Evolutionary conservation across 2,797 vertebrate genomes (phyloP), one percentile per base, ranked within the genome.

Genomic region (Chelon auratus): DNA sequence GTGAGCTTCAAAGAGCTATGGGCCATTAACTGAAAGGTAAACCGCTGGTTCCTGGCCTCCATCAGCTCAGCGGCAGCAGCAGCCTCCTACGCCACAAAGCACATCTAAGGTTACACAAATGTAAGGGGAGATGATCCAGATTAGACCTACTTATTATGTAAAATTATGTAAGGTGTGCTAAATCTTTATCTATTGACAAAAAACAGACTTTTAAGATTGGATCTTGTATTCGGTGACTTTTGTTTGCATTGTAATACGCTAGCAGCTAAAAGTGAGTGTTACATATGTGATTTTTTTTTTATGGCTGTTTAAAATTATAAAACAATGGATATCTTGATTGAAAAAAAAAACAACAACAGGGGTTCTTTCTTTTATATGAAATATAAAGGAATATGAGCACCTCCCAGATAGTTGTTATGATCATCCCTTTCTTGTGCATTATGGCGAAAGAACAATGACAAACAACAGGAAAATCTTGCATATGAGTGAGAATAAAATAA

Each of bases 1-100:
- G 68, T 33, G 71, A 84, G 79, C 90, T 92, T 91, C 91, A 92
- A 92, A 92, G 91, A 63, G 81, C 63, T 69, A 73, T 36, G 75
- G 80, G 62, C 82, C 89, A 93, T 93, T 93, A 92, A 85, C 77
- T 85, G 88, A 90, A 91, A 93, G 81, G 83, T 84, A 89, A 91
- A 89, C 87, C 87, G 9, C 62, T 62, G 63, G 65, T 75, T 89
- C 68, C 68, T 59, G 56, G 24, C 47, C 59, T 72, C 20, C 67
- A 71, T 63, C 68, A 68, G 60, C 51, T 62, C 68, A 64, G 50
- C 57, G 12, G 42, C 42, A 15, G 50, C 52, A 80, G 66, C 74
- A 67, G 51, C 63, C 51, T 67, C 73, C 26, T 48, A 57, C 1
- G 3, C 62, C 72, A 87, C 72, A 77, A 68, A 76, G 63, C 39